These are phyloP conservation scores for Clivina fossor DNA, from an alignment of 2,888 invertebrate species.

Conservation along the genomic window DNA sequence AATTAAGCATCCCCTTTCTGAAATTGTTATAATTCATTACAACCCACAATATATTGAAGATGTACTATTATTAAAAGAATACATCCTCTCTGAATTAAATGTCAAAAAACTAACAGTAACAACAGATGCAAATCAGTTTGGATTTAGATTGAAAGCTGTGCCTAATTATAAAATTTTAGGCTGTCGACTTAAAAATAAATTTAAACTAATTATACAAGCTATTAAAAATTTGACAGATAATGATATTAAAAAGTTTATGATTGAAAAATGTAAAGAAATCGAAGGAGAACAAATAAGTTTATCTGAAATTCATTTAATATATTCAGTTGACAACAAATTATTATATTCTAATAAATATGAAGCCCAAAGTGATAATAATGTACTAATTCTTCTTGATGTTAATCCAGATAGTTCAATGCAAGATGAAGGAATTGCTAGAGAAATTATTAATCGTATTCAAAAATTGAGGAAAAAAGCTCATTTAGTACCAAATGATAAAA, in stretches of 20 bases:
- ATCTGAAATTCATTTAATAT: slow-evolving; percentile 81
- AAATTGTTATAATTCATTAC: slow-evolving; percentile 92
- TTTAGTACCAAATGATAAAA: slow-evolving; percentile 88
- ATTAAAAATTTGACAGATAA: slow-evolving; percentile 77
- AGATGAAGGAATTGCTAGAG: slow-evolving; percentile 93
- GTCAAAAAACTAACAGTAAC: slow-evolving; percentile 82
- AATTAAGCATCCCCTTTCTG: slow-evolving; percentile 93
- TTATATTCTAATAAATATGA: slow-evolving; percentile 75
- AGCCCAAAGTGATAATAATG: slow-evolving; percentile 86
- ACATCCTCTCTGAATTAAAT: slow-evolving; percentile 92
- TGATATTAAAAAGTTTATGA: slow-evolving; percentile 75
- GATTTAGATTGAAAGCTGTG: slow-evolving; percentile 87
- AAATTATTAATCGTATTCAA: slow-evolving; percentile 94
- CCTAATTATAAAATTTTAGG: slow-evolving; percentile 94
- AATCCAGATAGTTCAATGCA: slow-evolving; percentile 87
- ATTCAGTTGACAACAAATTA: slow-evolving; percentile 66
- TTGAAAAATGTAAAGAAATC: slow-evolving; percentile 70
- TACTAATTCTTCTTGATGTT: slow-evolving; percentile 86
- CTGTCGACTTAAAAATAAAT: slow-evolving; percentile 82
- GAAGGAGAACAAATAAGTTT: slow-evolving; percentile 75
- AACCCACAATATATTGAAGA: slow-evolving; percentile 76
- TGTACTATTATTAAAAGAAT: slow-evolving; percentile 75
- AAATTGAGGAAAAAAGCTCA: slow-evolving; percentile 94
- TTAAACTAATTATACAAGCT: slow-evolving; percentile 81
- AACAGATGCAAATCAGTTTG: slow-evolving; percentile 89